Conservation (phyloP, 2,797 vertebrate genomes). For the Hirundo rustica region DNA sequence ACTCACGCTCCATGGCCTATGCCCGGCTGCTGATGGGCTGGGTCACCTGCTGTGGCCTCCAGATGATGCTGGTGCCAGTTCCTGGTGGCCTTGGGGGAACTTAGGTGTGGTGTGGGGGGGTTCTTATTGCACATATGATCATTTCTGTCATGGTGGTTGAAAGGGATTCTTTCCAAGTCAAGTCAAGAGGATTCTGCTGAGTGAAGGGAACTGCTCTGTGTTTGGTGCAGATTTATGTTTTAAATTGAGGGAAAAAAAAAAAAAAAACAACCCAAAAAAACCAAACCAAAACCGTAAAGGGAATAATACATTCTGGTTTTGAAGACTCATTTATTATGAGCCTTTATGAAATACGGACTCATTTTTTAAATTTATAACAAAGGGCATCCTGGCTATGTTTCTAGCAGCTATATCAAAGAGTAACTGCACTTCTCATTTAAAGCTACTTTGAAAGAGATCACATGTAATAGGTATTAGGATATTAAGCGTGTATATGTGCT, state of each 20-base stretch:
- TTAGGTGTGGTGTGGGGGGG: not conserved
- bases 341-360: not conserved
- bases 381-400: not conserved
- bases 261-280: not conserved
- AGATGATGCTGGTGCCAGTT: not conserved
- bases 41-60: not conserved
- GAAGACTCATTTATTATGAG: not conserved
- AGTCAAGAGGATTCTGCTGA: not conserved
- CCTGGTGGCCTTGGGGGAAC: not conserved
- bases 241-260: not conserved
- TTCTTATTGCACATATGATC: not conserved
- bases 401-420: slow-evolving; percentile 23
- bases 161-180: not conserved
- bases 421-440: slow-evolving; percentile 21
- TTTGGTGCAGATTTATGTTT: not conserved
- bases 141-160: not conserved
- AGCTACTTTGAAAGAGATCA: slow-evolving; percentile 54
- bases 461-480: slow-evolving; percentile 49
- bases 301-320: not conserved
- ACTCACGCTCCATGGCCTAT: not conserved
- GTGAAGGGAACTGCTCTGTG: not conserved
- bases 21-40: fast-evolving
- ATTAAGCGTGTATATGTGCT: slow-evolving; percentile 32
- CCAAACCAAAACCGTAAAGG: not conserved
- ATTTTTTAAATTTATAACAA: slow-evolving; percentile 20